Percentiles rank a stretch among this genome's conserved stretches.
Conservation (phyloP, 2,113 vertebrate genomes). For the Irena cyanogastra region DNA sequence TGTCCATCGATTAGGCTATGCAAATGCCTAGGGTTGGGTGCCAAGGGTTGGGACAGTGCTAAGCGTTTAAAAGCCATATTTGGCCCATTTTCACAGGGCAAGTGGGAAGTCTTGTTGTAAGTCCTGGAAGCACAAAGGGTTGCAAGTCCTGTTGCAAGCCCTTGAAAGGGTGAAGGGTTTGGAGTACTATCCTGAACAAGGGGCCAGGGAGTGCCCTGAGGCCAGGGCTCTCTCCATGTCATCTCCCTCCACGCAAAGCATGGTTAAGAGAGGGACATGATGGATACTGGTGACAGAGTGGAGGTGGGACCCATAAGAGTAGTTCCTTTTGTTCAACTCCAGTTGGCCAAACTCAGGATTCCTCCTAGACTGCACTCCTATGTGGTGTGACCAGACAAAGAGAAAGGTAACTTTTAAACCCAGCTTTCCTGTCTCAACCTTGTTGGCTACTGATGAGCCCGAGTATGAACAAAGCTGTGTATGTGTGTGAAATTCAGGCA, state of each 20-base stretch:
- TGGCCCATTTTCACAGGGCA: background rate
- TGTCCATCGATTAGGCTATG: fast-evolving
- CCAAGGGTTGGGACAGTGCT: background rate
- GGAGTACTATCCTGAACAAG: background rate
- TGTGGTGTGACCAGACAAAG: background rate
- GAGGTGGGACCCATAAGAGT: background rate
- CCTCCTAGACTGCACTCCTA: background rate
- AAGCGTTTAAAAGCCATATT: background rate
- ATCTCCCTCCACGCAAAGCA: background rate
- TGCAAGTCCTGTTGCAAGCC: background rate
- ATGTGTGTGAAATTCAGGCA: background rate
- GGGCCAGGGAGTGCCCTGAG: background rate
- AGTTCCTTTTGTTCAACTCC: background rate
- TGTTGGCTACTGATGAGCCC: background rate
- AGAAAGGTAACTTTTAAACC: background rate
- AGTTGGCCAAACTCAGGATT: background rate
- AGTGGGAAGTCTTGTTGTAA: background rate
- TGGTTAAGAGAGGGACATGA: background rate
- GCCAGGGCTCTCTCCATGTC: background rate
- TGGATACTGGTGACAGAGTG: background rate
- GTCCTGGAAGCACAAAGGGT: background rate
- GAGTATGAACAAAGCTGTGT: background rate
- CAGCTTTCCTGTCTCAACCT: background rate
- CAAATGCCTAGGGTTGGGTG: background rate
- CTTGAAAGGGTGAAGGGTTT: background rate